A percentile compares a stretch with the other conserved stretches of the same genome.
Evolutionary conservation across 2,888 invertebrate species (phyloP).

Genomic region (Rotaria magnacalcarata): DNA sequence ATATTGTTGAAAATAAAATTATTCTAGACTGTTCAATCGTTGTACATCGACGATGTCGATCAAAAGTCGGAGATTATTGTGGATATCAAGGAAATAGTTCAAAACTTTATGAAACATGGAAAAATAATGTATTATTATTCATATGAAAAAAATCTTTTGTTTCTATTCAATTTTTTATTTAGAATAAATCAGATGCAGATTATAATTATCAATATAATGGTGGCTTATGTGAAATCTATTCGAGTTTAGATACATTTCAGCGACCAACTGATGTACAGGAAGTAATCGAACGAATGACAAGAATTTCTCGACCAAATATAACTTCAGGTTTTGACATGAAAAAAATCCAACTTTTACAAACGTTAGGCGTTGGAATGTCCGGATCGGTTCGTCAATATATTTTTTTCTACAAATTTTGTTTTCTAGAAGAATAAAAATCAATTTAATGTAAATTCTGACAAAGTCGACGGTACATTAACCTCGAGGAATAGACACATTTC

Average conservation of each 20-base stretch:
- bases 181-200: background rate
- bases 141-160: too few species aligned
- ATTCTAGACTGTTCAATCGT: slow-evolving; percentile 6
- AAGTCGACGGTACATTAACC: too few species aligned
- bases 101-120: background rate
- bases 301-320: background rate
- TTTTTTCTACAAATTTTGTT: background rate
- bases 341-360: background rate
- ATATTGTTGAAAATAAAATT: background rate
- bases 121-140: background rate
- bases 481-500: too few species aligned
- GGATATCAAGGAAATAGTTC: background rate
- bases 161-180: background rate
- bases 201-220: slow-evolving; percentile 27
- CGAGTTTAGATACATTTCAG: background rate
- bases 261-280: background rate
- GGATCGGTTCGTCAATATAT: background rate
- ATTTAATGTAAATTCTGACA: too few species aligned
- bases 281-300: background rate
- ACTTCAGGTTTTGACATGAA: background rate
- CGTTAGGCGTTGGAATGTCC: background rate
- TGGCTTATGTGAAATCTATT: background rate
- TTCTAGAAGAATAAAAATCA: too few species aligned
- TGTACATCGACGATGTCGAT: slow-evolving; percentile 27
- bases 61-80: slow-evolving; percentile 13